phyloP scores from a whole-genome alignment of 2,888 invertebrate species.

The Andrena trimmerana region DNA sequence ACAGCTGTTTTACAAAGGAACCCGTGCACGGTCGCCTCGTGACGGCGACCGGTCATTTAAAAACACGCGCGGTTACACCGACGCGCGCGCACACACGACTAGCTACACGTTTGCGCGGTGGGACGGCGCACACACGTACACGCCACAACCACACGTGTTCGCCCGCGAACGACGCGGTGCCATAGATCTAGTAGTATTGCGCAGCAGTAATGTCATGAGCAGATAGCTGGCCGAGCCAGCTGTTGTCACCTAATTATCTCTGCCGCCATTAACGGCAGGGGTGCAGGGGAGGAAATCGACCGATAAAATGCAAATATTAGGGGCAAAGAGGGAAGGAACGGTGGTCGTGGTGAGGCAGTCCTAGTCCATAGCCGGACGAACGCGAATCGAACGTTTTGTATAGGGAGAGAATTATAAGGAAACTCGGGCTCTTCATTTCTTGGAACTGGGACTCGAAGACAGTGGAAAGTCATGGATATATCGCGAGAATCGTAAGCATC shows the following conservation, averaged over 20 bases:
- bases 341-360: neutral
- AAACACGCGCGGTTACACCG: constrained; percentile 53
- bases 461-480: neutral
- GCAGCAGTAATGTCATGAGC: constrained; percentile 62
- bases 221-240: constrained; percentile 68
- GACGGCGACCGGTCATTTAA: constrained; percentile 67
- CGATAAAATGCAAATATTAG: constrained; percentile 67
- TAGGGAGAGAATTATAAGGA: neutral
- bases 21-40: constrained; percentile 58
- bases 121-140: neutral
- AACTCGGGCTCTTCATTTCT: neutral
- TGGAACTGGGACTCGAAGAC: neutral
- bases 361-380: neutral
- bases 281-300: constrained; percentile 48
- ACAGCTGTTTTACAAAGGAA: constrained; percentile 75
- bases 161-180: constrained; percentile 43
- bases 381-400: neutral
- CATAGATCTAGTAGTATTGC: constrained; percentile 52
- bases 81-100: constrained; percentile 1
- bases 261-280: constrained; percentile 57
- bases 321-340: neutral
- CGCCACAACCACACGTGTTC: constrained; percentile 11
- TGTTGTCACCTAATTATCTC: constrained; percentile 75
- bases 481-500: constrained; percentile 26
- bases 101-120: neutral